Base-by-base conservation (phyloP, 2,113 vertebrate species). In the Megaceryle torquata region DNA sequence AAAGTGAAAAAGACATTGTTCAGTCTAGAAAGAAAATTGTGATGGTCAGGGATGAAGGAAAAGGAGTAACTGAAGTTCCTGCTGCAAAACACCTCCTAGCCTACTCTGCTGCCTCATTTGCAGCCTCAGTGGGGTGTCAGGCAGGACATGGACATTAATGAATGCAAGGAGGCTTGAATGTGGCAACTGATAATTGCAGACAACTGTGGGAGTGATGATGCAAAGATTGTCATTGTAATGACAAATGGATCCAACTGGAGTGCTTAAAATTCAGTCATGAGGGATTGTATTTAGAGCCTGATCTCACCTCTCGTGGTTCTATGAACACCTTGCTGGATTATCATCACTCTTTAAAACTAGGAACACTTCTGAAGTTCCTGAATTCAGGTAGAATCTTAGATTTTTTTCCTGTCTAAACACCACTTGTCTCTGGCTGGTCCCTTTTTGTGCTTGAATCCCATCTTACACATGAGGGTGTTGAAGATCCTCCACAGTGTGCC, bases 241-340 rank as follows among this genome's bases (percentile, higher is more conserved):
- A 90, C 93, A 79, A n/a, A 89, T 89, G 59, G 82, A 89, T 93
- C 70, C 57, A 67, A 91, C 82, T 39, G 43, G 56, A 91, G 53
- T 56, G 59, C 85, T 96, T 94, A 95, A 95, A 97, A 94, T 95
- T 81, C 86, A 93, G 37, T 72, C 67, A 61, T 26, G 78, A 39
- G 56, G 61, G 87, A 78, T 63, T 94, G 93, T 85, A 85, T 96
- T 96, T 94, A 89, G 75, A 95, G 89, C 88, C 67, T 91, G 89
- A 94, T 95, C 87, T 91, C 93, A 96, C 93, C 88, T 95, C 90
- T 91, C 63, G 72, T 0, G 70, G 43, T 67, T 93, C 70, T 91
- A 50, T 3, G 15, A 82, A 95, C 94, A 94, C 91, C 85, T 57
- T 91, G 75, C 35, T 91, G 90, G 74, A 82, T 85, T 94, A 85